Evolutionary conservation across 2,888 invertebrate species (phyloP).

Genomic region (Crematogaster levior): DNA sequence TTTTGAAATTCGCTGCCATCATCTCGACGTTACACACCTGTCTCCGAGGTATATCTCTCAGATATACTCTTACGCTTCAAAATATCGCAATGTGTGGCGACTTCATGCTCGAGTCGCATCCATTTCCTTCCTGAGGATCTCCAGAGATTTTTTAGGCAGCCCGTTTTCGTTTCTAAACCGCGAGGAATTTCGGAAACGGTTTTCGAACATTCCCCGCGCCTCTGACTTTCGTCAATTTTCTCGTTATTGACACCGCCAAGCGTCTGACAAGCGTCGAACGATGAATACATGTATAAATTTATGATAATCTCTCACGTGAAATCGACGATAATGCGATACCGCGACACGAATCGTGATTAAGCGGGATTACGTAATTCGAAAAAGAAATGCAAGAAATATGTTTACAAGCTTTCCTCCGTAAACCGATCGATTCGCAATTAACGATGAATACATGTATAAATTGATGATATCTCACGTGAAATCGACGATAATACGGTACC

Average conservation of each 20-base stretch:
- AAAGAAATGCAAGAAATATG: not conserved
- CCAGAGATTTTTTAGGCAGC: not conserved
- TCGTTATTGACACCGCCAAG: not conserved
- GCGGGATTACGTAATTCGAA: slow-evolving; percentile 12
- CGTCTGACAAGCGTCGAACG: not conserved
- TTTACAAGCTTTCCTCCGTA: not conserved
- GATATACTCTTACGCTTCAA: not conserved
- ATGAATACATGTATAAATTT: not conserved
- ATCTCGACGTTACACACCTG: not conserved
- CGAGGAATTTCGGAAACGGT: not conserved
- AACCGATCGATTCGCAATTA: too few relatives aligned
- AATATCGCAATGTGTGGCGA: not conserved
- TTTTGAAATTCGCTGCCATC: not conserved
- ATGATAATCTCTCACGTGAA: slow-evolving; percentile 4
- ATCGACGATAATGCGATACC: not conserved
- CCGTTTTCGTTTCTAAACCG: not conserved
- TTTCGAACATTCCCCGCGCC: not conserved
- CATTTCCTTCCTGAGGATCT: not conserved
- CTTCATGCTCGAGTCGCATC: not conserved
- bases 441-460: too few relatives aligned
- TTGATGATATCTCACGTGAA: too few relatives aligned
- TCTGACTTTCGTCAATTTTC: not conserved
- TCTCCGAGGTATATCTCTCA: not conserved
- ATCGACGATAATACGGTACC: too few relatives aligned
- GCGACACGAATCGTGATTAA: not conserved